Base-by-base conservation (phyloP, 2,888 invertebrate species). In the Acholoe squamosa region DNA sequence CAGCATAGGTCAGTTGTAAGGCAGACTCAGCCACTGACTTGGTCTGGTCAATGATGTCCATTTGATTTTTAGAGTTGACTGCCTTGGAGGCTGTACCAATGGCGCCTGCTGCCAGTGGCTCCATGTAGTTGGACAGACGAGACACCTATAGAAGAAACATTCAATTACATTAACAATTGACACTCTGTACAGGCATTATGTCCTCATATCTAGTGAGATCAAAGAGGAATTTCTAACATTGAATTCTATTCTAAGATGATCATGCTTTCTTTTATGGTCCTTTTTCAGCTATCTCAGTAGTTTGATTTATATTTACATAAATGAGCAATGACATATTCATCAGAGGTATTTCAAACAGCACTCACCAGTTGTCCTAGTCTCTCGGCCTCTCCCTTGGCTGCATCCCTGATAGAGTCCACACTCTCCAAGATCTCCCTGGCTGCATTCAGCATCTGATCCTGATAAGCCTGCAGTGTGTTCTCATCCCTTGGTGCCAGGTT, bases 21-120 rank as follows among this genome's bases (percentile, higher is more conserved):
- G 98, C 97, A n/a, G 98, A 98, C 96, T 99, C 99, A 0, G 98
- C 97, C 89, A 99, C 98, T 0, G 99, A 99, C 95, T 99, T 98
- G 0, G 98, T 97, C 96, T 99, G 98, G 95, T 99, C 98, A 91
- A 99, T 96, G 90, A 99, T 96, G 84, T 97, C 97, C 95, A 98
- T 97, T 96, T 99, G 99, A 93, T 98, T 97, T 94, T 97, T 97
- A 0, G 98, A 98, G 95, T 98, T 98, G 10, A 98, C 97, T 95
- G 98, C 97, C 94, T 98, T 98, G 0, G 99, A 98, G 0, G 96
- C 95, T 84, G 95, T 95, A 28, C 98, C 99, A 89, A 98, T 97
- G 0, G 98, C 97, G 22, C 98, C 98, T 0, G 97, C 96, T 0
- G 98, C 98, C 92, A 99, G 96, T 0, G 99, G 98, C 93, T 98